Evolutionary conservation across 1,140 invertebrate species (phyloP).

Genomic region (Panagrolaimus sp.): DNA sequence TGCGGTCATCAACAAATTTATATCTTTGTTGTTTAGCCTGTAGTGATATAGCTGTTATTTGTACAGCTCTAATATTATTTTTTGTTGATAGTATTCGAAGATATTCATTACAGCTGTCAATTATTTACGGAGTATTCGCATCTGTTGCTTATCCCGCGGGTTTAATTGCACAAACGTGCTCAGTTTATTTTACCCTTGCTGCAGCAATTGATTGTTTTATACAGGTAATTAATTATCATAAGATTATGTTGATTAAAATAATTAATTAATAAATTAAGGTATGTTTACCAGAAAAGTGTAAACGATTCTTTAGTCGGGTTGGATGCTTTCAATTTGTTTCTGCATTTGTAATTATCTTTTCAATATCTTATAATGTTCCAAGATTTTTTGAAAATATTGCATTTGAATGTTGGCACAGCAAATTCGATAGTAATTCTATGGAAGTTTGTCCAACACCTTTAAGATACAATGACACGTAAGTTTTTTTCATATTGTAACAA

Average conservation of each 20-base stretch:
- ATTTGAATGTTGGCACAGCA: constrained; percentile 53
- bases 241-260: constrained; percentile 19
- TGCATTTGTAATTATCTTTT: constrained; percentile 43
- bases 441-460: constrained; percentile 58
- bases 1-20: constrained; percentile 51
- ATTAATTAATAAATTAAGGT: constrained; percentile 33
- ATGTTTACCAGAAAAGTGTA: constrained; percentile 37
- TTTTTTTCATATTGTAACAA: constrained; percentile 22
- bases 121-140: constrained; percentile 48
- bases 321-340: constrained; percentile 28
- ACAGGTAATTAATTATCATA: constrained; percentile 38
- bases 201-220: constrained; percentile 58
- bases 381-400: constrained; percentile 56
- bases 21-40: constrained; percentile 54
- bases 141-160: constrained; percentile 52
- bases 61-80: constrained; percentile 54
- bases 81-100: constrained; percentile 51
- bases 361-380: constrained; percentile 55
- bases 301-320: constrained; percentile 29
- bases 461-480: constrained; percentile 42
- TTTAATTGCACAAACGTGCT: constrained; percentile 58
- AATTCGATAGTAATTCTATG: constrained; percentile 43
- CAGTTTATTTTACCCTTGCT: constrained; percentile 56
- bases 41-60: constrained; percentile 51
- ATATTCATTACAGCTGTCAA: constrained; percentile 49